Conservation (phyloP, 2,797 vertebrate species). For the Mallotus villosus region DNA sequence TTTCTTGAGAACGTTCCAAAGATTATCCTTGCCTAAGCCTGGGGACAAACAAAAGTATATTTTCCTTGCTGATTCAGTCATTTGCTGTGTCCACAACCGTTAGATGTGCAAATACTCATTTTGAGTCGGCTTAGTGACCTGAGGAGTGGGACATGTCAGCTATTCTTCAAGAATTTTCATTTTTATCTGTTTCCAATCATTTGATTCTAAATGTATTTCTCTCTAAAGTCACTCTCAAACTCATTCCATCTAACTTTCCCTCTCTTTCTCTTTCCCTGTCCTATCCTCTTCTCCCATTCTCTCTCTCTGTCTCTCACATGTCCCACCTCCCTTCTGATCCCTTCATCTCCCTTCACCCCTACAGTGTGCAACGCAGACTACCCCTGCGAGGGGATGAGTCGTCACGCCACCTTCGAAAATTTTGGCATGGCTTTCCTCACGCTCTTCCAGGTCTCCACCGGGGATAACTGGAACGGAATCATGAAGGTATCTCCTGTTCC, state of each 20-base stretch:
- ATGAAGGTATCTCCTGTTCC: conserved; percentile 86
- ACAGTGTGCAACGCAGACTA: conserved; percentile 94
- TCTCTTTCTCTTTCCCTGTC: conserved; percentile 10
- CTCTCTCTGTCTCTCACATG: neutral
- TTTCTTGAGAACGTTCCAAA: conserved; percentile 42
- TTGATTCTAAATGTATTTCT: neutral
- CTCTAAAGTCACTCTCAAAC: neutral
- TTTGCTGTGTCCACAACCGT: conserved; percentile 26
- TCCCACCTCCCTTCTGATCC: neutral
- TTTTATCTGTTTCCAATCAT: conserved; percentile 11
- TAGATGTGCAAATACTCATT: conserved; percentile 37
- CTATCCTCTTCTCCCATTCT: conserved; percentile 21
- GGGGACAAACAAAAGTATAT: conserved; percentile 40
- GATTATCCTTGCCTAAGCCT: conserved; percentile 49
- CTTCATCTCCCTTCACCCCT: conserved; percentile 15
- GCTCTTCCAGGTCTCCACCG: conserved; percentile 95
- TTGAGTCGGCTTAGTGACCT: conserved; percentile 30
- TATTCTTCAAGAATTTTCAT: neutral
- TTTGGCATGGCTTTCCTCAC: conserved; percentile 99
- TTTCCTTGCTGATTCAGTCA: conserved; percentile 29
- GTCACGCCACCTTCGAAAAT: conserved; percentile 97
- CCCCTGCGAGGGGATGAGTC: conserved; percentile 97
- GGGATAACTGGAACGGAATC: conserved; percentile 99
- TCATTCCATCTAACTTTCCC: neutral
- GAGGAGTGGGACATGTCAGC: conserved; percentile 2